phyloP scores from a whole-genome alignment of 2,113 vertebrate genomes.

The Speoplatyrhinus poulsoni region DNA sequence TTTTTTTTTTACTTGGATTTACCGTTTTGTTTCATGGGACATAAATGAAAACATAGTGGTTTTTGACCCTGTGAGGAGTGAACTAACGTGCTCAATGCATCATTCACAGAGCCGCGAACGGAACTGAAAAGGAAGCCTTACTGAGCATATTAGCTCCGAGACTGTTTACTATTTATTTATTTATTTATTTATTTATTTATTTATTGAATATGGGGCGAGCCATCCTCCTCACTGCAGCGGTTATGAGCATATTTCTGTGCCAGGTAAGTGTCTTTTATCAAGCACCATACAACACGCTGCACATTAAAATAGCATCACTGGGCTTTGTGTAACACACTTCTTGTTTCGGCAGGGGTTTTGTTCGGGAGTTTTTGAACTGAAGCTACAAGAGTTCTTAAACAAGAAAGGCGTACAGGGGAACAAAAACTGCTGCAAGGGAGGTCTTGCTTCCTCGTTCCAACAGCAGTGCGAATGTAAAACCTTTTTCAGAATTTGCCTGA shows the following conservation, averaged over 20 bases:
- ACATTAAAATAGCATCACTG: no score
- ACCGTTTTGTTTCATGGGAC: conserved; percentile 46
- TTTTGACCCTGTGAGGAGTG: conserved; percentile 58
- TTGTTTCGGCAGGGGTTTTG: conserved; percentile 79
- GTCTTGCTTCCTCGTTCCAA: conserved; percentile 72
- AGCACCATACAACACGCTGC: neutral
- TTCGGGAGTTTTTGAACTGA: conserved; percentile 96
- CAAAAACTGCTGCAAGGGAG: conserved; percentile 87
- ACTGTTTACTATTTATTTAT: conserved; percentile 63
- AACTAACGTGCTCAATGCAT: conserved; percentile 63
- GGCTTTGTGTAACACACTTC: no score
- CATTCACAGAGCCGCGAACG: conserved; percentile 62
- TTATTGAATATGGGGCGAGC: conserved; percentile 84
- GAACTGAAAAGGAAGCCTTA: conserved; percentile 52
- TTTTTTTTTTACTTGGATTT: conserved; percentile 47
- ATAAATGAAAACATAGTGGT: conserved; percentile 66
- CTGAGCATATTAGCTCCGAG: conserved; percentile 61
- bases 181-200: conserved; percentile 63
- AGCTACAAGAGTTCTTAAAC: conserved; percentile 96
- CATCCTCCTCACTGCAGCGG: conserved; percentile 77
- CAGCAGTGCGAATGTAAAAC: conserved; percentile 94
- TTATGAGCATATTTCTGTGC: conserved; percentile 81
- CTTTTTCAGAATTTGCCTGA: conserved; percentile 96
- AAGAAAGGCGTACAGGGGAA: conserved; percentile 91
- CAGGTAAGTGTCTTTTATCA: conserved; percentile 79